Conservation (phyloP, 2,888 invertebrate genomes). For the Rhopalosiphum nymphaeae region DNA sequence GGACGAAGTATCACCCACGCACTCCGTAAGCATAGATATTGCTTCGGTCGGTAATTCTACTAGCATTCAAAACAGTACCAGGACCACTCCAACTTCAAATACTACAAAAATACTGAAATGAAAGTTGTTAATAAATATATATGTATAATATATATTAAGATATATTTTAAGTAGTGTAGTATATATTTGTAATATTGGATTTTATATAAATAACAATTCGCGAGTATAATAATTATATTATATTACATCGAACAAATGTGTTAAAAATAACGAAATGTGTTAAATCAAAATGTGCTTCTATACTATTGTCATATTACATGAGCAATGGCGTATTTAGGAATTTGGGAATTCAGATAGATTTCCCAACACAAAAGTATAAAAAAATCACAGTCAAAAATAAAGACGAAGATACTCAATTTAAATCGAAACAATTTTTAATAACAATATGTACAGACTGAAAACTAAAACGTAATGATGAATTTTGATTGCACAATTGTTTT, state of each 20-base stretch:
- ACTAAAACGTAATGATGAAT: not conserved
- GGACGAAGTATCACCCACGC: constrained; percentile 46
- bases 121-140: not conserved
- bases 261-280: no score
- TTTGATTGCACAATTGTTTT: not conserved
- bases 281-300: constrained; percentile 28
- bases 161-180: not conserved
- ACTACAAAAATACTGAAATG: not conserved
- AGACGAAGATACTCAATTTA: not conserved
- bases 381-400: not conserved
- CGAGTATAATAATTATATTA: constrained; percentile 2
- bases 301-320: not conserved
- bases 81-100: not conserved
- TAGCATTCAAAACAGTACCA: constrained; percentile 20
- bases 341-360: not conserved
- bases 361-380: not conserved
- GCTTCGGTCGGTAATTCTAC: constrained; percentile 15
- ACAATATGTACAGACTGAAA: not conserved
- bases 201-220: constrained; percentile 26
- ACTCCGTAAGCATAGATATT: constrained; percentile 44
- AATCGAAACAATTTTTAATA: not conserved
- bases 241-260: not conserved
- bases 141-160: not conserved
- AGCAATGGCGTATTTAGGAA: not conserved
- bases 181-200: constrained; percentile 4